Evolutionary conservation across 1,140 invertebrate species (phyloP), one percentile per base, ranked within the genome.

Genomic region (Rhopalosiphum maidis): DNA sequence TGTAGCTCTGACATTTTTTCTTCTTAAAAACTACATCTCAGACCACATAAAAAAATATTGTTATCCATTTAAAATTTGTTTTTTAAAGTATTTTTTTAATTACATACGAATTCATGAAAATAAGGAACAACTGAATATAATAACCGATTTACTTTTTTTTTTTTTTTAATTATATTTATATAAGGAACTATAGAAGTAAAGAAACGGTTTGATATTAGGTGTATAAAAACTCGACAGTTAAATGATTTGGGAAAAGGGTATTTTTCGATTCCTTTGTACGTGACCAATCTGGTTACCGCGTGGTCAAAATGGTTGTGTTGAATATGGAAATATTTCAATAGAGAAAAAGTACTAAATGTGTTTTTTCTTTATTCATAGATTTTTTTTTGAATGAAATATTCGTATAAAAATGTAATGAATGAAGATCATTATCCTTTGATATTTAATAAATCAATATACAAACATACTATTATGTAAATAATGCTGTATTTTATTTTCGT

Each of bases 281-380:
- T 43, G 83, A 85, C 83, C 41, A 85, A 85, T 85, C 22, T 43
- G 37, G 82, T 85, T 85, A 85, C 82, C 22, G 43, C 21, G 23
- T 85, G 83, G 41, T 85, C 23, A 85, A 85, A 30, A 85, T 85
- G 11, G 37, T 11, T 85, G 23, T 77, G 41, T 85, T 23, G 41
- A 85, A 43, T 85, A 85, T 85, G 35, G 9, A 85, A 85, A 85
- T 85, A 85, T 85, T 85, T 85, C 83, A 85, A 43, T 85, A 43
- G 83, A 30, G 23, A n/a, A 35, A 77, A 77, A 4, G 30, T 77
- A 77, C 30, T 77, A 77, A 77, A 77, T n/a, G 30, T 77, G 15
- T 77, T 77, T 77, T 77, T 77, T 5, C 60, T 77, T 77, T 77
- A 77, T 77, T 30, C 60, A n/a, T 15, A 21, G 0, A n/a, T 23